Percentiles rank a stretch among this genome's conserved stretches.
These are phyloP conservation scores for Ophiothrix spiculata DNA, from an alignment of 35 echinoderm and acorn worm species.

Conservation along the genomic window DNA sequence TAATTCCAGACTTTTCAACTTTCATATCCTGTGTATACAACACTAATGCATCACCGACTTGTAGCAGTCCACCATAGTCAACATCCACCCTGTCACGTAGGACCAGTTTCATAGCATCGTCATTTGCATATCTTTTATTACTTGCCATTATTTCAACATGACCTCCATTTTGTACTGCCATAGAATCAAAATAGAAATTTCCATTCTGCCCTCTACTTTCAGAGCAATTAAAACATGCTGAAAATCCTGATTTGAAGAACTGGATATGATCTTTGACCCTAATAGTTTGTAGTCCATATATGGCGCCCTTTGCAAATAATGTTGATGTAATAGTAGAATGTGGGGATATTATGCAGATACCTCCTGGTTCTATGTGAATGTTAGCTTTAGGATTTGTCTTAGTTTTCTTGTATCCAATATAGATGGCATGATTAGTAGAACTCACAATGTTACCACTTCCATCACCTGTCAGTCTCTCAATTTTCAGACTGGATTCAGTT, in stretches of 20 bases:
- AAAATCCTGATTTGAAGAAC: slow-evolving; percentile 50
- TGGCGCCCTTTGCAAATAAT: slow-evolving; percentile 36
- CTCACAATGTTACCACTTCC: slow-evolving; percentile 31
- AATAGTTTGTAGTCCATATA: slow-evolving; percentile 56
- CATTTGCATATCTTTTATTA: not conserved
- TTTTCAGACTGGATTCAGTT: not conserved
- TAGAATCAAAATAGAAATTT: slow-evolving; percentile 45
- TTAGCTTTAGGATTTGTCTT: slow-evolving; percentile 24
- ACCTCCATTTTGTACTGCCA: slow-evolving; percentile 42
- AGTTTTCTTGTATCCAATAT: slow-evolving; percentile 30
- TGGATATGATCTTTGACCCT: slow-evolving; percentile 29
- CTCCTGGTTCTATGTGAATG: slow-evolving; percentile 23
- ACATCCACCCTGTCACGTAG: slow-evolving; percentile 49
- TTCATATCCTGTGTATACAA: slow-evolving; percentile 37
- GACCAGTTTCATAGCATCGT: slow-evolving; percentile 33
- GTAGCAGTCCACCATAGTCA: slow-evolving; percentile 39
- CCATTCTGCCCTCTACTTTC: slow-evolving; percentile 47
- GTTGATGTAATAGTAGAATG: slow-evolving; percentile 9
- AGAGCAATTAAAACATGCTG: slow-evolving; percentile 71
- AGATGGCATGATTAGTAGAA: not conserved
- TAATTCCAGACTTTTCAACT: slow-evolving; percentile 30
- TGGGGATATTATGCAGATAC: slow-evolving; percentile 40
- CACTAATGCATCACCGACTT: slow-evolving; percentile 35
- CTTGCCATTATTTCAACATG: slow-evolving; percentile 23
- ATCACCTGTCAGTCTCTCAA: slow-evolving; percentile 31